These are phyloP conservation scores for Epinephelus cyanopodus DNA, from an alignment of 2,113 vertebrate species.

Conservation along the genomic window DNA sequence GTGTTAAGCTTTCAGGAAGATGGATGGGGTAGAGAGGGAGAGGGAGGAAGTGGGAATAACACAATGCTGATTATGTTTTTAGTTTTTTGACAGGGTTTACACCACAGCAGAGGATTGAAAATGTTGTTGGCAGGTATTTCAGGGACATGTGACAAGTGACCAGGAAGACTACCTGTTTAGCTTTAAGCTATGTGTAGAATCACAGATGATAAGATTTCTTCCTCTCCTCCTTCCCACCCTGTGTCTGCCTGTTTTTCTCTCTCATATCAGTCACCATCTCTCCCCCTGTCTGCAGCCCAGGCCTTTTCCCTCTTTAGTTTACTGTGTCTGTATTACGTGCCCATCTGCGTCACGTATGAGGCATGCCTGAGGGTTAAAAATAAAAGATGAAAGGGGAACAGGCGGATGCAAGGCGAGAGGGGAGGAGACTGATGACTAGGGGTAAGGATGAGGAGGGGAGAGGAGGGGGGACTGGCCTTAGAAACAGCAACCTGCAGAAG, in stretches of 20 bases:
- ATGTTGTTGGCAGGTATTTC: conserved; percentile 27
- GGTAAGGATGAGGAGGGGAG: conserved; percentile 31
- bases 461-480: conserved; percentile 1
- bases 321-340: conserved; percentile 62
- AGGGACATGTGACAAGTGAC: conserved; percentile 15
- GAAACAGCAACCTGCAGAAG: conserved; percentile 16
- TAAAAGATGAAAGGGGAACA: conserved; percentile 78
- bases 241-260: conserved; percentile 26
- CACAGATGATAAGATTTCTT: neutral
- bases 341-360: conserved; percentile 84
- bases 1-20: conserved; percentile 70
- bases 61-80: conserved; percentile 22
- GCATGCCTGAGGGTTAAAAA: conserved; percentile 82
- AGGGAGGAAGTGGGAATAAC: conserved; percentile 44
- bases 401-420: conserved; percentile 58
- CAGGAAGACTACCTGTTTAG: conserved; percentile 5
- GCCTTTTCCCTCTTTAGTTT: conserved; percentile 51
- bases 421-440: conserved; percentile 55
- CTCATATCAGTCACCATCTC: conserved; percentile 35
- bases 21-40: conserved; percentile 40
- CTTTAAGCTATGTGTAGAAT: neutral
- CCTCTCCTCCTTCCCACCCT: conserved; percentile 1
- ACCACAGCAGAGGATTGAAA: neutral
- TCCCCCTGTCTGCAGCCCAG: conserved; percentile 29
- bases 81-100: conserved; percentile 5